These are phyloP conservation scores for Apantesis nais DNA, from an alignment of 2,888 invertebrate species.

Conservation along the genomic window DNA sequence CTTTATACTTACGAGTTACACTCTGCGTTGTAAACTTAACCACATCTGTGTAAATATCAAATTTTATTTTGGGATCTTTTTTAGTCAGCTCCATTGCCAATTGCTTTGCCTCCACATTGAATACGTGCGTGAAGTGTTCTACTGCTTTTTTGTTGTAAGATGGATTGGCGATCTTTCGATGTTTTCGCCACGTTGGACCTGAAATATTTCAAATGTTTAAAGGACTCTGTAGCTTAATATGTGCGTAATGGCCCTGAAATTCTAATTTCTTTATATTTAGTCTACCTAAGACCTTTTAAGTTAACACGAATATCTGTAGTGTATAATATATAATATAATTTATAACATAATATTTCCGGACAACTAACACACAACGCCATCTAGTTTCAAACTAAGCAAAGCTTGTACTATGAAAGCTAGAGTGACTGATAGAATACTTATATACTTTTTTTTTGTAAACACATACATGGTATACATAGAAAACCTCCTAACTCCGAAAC, in stretches of 20 bases:
- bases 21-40: slow-evolving; percentile 66
- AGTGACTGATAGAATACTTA: too few relatives aligned
- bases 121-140: slow-evolving; percentile 54
- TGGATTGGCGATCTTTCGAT: slow-evolving; percentile 70
- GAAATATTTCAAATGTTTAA: slow-evolving; percentile 21
- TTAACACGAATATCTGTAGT: too few relatives aligned
- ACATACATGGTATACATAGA: too few relatives aligned
- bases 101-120: slow-evolving; percentile 61
- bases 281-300: too few relatives aligned
- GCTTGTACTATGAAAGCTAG: too few relatives aligned
- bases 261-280: too few relatives aligned
- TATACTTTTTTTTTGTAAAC: too few relatives aligned
- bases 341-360: too few relatives aligned
- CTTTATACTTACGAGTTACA: slow-evolving; percentile 69
- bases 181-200: slow-evolving; percentile 69
- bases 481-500: too few relatives aligned
- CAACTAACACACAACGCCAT: too few relatives aligned
- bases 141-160: slow-evolving; percentile 72
- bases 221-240: not conserved
- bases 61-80: slow-evolving; percentile 51
- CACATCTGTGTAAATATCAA: slow-evolving; percentile 65
- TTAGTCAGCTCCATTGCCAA: slow-evolving; percentile 49
- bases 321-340: too few relatives aligned
- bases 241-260: not conserved
- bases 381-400: too few relatives aligned